A percentile compares a stretch with the other conserved stretches of the same genome.
Evolutionary conservation across 2,113 vertebrate genomes (phyloP).

Genomic region (Choloepus hoffmanni): DNA sequence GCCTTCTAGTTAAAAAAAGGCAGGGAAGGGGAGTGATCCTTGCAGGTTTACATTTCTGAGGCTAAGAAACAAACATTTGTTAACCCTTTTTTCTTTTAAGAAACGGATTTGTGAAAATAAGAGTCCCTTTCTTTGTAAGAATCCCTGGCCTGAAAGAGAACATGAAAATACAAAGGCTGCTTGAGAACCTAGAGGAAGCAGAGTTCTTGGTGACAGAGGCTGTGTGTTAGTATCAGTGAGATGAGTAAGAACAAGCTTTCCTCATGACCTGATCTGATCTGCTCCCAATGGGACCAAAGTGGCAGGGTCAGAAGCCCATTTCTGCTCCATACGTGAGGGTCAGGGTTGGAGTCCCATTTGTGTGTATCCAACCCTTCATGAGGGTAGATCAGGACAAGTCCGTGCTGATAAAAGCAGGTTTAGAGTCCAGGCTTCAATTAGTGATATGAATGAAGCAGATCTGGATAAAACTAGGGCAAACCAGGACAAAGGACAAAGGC

Average conservation of each 20-base stretch:
- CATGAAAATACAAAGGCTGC: neutral
- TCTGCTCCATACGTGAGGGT: neutral
- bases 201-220: neutral
- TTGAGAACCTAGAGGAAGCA: neutral
- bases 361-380: neutral
- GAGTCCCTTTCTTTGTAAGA: neutral
- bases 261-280: neutral
- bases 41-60: neutral
- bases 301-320: neutral
- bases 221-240: neutral
- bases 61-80: neutral
- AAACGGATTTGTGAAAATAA: slow-evolving; percentile 10
- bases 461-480: too few relatives aligned
- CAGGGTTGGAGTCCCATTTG: neutral
- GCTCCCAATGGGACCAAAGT: neutral
- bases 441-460: too few relatives aligned
- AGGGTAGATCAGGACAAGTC: neutral
- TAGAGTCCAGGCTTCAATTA: neutral
- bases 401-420: neutral
- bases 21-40: neutral
- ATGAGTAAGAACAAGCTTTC: neutral
- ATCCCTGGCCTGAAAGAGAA: neutral
- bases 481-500: too few relatives aligned
- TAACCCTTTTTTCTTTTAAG: slow-evolving; percentile 5
- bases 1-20: neutral